Base-by-base conservation (phyloP, 2,888 invertebrate species). In the Stenoptilia bipunctidactyla region DNA sequence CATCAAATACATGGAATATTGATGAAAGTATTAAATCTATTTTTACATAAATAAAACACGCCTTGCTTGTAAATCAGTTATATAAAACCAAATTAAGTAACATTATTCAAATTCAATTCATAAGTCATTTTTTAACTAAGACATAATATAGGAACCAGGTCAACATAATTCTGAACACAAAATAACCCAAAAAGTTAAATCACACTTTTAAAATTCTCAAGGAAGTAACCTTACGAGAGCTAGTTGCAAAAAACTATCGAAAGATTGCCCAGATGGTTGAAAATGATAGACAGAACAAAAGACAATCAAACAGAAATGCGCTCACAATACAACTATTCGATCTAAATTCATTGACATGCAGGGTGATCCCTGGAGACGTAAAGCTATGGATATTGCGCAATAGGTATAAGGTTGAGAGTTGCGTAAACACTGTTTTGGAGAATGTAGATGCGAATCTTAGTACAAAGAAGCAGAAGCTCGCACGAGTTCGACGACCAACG, bases 401-500 rank as follows among this genome's bases (percentile, higher is more conserved):
- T 15, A 15, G 20, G 30, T 37, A 48, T 65, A 66, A 52, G 53
- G 61, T 55, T 34, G 52, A 53, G 36, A 57, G 46, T 63, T 15
- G 40, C 40, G 41, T 45, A 44, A 41, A 40, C 37, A 45, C 15
- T 38, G 38, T 43, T 45, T 39, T 40, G 40, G 38, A 35, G 38
- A 41, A 37, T 43, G 40, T 45, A 45, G 59, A 61, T 61, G 47
- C 44, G 41, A 56, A 65, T 62, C 60, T 20, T 20, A 43, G 33
- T 47, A 59, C 46, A 56, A 61, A 47, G 55, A 52, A 40, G 52
- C 57, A 63, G 60, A 66, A 65, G 65, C 67, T 72, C 70, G 61
- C 72, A 69, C 64, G 66, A 52, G 74, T 66, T 74, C 70, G 53
- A 52, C 61, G 72, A 65, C 72, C 71, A 62, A 47, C 51, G 50